Percentiles rank a stretch among this genome's conserved stretches.
Conservation (phyloP, 2,888 invertebrate genomes). For the Unio delphinus region DNA sequence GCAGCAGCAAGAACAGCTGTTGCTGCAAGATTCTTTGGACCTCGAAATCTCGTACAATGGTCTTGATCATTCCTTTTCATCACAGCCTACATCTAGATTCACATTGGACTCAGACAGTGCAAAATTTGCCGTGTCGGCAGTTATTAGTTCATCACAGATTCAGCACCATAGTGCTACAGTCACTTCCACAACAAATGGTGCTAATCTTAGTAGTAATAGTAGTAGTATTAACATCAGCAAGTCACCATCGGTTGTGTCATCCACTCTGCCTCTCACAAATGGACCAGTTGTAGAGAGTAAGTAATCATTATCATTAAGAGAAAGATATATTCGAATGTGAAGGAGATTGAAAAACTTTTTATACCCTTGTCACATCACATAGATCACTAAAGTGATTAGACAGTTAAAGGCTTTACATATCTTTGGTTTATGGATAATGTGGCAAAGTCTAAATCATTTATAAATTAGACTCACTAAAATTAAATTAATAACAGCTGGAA, state of each 20-base stretch:
- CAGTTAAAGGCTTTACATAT: no score
- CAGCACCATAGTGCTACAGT: slow-evolving; percentile 40
- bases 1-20: slow-evolving; percentile 69
- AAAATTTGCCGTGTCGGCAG: slow-evolving; percentile 71
- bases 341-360: no score
- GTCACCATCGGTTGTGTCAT: slow-evolving; percentile 23
- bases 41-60: slow-evolving; percentile 48
- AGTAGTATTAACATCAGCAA: slow-evolving; percentile 35
- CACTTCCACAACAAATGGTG: slow-evolving; percentile 48
- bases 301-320: slow-evolving; percentile 8
- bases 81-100: slow-evolving; percentile 67
- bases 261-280: slow-evolving; percentile 28
- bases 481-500: no score
- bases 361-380: no score
- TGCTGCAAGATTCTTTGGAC: slow-evolving; percentile 58
- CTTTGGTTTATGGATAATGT: no score
- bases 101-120: slow-evolving; percentile 71
- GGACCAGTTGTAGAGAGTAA: slow-evolving; percentile 36
- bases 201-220: slow-evolving; percentile 35
- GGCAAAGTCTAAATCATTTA: no score
- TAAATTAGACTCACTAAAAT: no score
- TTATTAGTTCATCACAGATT: slow-evolving; percentile 59
- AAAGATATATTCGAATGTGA: not conserved
- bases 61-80: slow-evolving; percentile 65
- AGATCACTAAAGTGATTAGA: no score